Evolutionary conservation across 2,797 vertebrate genomes (phyloP).

Genomic region (Peromyscus eremicus): DNA sequence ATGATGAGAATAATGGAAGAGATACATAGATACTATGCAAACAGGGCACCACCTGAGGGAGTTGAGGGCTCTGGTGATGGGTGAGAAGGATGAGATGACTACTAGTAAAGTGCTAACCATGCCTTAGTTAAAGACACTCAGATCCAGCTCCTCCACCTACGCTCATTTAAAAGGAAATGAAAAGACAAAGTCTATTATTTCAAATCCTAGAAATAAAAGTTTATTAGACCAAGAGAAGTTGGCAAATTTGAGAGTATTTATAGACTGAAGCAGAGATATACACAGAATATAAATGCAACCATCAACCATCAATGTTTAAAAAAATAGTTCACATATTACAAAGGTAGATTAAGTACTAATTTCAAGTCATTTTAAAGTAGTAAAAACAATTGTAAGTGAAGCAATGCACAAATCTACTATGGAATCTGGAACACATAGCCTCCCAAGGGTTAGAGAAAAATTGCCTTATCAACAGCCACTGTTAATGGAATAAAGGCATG

Average conservation of each 20-base stretch:
- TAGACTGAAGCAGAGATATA: slow-evolving; percentile 67
- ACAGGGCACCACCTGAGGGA: neutral
- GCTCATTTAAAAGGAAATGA: neutral
- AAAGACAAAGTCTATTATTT: neutral
- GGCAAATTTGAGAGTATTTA: slow-evolving; percentile 30
- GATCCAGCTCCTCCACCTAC: neutral
- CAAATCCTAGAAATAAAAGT: slow-evolving; percentile 62
- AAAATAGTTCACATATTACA: slow-evolving; percentile 43
- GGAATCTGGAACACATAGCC: slow-evolving; percentile 33
- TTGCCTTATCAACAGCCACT: slow-evolving; percentile 58
- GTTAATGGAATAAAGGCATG: slow-evolving; percentile 33
- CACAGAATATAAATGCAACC: slow-evolving; percentile 71
- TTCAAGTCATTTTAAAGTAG: slow-evolving; percentile 64
- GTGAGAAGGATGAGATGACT: neutral
- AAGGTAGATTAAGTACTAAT: slow-evolving; percentile 62
- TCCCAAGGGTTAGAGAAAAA: slow-evolving; percentile 44
- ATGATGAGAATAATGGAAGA: neutral
- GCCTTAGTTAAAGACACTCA: neutral
- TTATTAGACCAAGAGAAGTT: slow-evolving; percentile 54
- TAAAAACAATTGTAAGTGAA: slow-evolving; percentile 52
- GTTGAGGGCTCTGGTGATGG: neutral
- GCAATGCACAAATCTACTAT: slow-evolving; percentile 13
- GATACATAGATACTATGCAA: neutral
- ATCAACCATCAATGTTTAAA: slow-evolving; percentile 45
- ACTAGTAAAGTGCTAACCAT: neutral